Conservation (phyloP, 2,797 vertebrate genomes). For the Emydoidea blandingii region DNA sequence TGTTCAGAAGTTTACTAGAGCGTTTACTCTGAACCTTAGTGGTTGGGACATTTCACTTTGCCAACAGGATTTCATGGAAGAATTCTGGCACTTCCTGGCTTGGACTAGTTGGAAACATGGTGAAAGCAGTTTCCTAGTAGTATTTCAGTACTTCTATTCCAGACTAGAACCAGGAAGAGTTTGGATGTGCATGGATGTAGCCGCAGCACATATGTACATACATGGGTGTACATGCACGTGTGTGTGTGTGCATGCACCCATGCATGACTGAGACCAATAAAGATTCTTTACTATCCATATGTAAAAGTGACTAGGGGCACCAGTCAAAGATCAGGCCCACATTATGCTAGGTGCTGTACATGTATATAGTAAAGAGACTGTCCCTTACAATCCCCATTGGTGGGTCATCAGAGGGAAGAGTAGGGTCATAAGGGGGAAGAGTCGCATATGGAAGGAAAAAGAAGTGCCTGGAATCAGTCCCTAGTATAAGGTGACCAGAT, state of each 20-base stretch:
- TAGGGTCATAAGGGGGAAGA: fast-evolving
- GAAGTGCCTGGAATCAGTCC: background rate
- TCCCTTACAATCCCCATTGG: background rate
- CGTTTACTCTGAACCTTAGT: background rate
- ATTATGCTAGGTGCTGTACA: background rate
- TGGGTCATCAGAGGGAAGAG: fast-evolving
- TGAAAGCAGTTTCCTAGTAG: background rate
- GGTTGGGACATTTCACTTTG: background rate
- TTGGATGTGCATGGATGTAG: background rate
- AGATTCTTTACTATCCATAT: background rate
- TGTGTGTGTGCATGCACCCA: too few relatives aligned
- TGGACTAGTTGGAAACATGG: background rate
- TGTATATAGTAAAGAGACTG: background rate
- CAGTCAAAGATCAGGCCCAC: background rate
- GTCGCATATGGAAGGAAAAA: background rate
- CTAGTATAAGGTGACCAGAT: background rate
- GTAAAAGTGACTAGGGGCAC: background rate
- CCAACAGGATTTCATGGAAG: background rate
- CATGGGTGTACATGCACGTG: background rate
- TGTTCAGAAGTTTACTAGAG: background rate
- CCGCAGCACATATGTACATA: background rate
- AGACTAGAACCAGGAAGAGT: background rate
- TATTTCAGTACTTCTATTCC: background rate
- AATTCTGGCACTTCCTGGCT: background rate
- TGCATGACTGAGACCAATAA: background rate